These are phyloP conservation scores for Stenurella melanura DNA, from an alignment of 2,888 invertebrate species.

Conservation along the genomic window DNA sequence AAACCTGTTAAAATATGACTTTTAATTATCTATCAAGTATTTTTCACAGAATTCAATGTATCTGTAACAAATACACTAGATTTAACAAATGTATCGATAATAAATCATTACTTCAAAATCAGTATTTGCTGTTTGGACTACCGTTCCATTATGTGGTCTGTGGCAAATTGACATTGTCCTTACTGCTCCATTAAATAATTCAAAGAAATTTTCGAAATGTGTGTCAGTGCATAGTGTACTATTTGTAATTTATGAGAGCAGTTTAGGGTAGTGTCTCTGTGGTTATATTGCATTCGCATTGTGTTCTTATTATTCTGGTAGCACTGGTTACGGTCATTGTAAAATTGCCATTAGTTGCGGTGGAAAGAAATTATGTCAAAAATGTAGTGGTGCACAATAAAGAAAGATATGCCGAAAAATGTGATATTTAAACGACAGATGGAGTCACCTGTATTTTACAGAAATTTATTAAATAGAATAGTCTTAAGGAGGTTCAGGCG, in stretches of 20 bases:
- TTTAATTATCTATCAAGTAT: not conserved
- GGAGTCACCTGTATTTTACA: constrained; percentile 11
- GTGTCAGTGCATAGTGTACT: constrained; percentile 23
- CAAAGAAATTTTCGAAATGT: constrained; percentile 32
- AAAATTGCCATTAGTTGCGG: constrained; percentile 35
- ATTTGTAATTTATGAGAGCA: constrained; percentile 27
- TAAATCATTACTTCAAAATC: constrained; percentile 17
- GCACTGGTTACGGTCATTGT: constrained; percentile 35
- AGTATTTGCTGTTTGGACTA: constrained; percentile 33
- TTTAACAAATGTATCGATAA: not conserved
- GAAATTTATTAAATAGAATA: too few species aligned
- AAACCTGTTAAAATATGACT: not conserved
- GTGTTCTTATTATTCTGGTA: constrained; percentile 31
- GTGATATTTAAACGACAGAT: not conserved
- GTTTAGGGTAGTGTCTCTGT: constrained; percentile 24
- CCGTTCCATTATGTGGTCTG: constrained; percentile 34
- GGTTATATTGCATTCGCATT: constrained; percentile 30
- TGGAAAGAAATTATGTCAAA: constrained; percentile 20
- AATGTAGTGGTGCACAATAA: not conserved
- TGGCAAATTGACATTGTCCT: constrained; percentile 20
- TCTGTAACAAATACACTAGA: too few species aligned
- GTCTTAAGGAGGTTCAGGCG: too few species aligned
- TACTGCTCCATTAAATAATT: constrained; percentile 28
- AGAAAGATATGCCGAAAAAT: not conserved
- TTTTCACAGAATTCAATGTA: not conserved